A percentile compares a stretch with the other conserved stretches of the same genome.
phyloP scores from a whole-genome alignment of 1,140 invertebrate genomes.

The Araneus ventricosus region DNA sequence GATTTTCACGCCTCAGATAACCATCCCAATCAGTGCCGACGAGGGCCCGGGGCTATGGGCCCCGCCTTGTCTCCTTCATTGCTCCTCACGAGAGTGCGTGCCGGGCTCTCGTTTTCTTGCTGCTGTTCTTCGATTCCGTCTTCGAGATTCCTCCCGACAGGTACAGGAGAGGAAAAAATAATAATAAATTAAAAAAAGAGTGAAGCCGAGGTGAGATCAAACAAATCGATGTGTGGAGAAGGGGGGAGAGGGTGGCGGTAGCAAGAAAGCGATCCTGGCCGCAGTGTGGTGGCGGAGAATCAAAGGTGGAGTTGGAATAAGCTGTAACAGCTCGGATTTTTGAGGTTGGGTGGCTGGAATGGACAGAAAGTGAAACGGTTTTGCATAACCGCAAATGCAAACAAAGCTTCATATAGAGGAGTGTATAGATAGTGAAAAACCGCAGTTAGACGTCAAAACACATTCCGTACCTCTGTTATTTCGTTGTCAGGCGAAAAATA shows the following conservation, averaged over 20 bases:
- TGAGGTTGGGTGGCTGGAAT: too few species aligned
- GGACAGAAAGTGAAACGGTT: too few species aligned
- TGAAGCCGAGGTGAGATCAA: slow-evolving; percentile 10
- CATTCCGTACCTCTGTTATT: too few species aligned
- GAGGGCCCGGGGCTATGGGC: slow-evolving; percentile 35
- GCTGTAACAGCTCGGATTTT: background rate
- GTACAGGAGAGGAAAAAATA: background rate
- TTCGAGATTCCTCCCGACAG: background rate
- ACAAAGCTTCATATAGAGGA: too few species aligned
- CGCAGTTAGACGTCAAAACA: too few species aligned
- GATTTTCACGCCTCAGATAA: slow-evolving; percentile 76
- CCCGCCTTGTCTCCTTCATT: slow-evolving; percentile 62
- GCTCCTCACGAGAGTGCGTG: slow-evolving; percentile 1
- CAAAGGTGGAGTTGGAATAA: slow-evolving; percentile 15
- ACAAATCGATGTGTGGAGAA: slow-evolving; percentile 52
- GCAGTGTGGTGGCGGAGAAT: background rate
- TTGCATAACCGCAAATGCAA: too few species aligned
- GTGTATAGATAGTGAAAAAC: too few species aligned
- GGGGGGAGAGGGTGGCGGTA: slow-evolving; percentile 13
- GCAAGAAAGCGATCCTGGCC: slow-evolving; percentile 9
- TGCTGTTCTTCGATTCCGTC: background rate
- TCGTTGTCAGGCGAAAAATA: too few species aligned
- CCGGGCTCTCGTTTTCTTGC: slow-evolving; percentile 17
- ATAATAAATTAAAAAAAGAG: background rate
- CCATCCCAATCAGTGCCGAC: slow-evolving; percentile 73